Evolutionary conservation across 2,113 vertebrate species (phyloP).

Genomic region (Heloderma charlesbogerti): DNA sequence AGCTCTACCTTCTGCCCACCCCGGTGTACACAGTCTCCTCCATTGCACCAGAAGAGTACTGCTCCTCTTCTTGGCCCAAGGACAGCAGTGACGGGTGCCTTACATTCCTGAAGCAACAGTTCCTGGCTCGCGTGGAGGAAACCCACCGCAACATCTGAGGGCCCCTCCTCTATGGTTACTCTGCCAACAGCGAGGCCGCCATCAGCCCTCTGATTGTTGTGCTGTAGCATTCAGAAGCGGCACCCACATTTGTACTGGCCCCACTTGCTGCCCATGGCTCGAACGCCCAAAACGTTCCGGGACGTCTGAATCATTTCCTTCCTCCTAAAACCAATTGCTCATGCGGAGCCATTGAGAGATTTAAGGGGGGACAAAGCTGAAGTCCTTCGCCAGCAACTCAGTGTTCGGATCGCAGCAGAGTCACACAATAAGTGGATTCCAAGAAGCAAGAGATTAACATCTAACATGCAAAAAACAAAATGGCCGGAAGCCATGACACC

Average conservation of each 20-base stretch:
- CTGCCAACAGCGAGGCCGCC: background rate
- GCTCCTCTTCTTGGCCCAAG: background rate
- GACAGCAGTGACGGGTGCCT: background rate
- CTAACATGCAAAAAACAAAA: background rate
- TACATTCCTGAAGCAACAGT: background rate
- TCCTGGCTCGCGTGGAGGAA: background rate
- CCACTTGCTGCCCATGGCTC: no score
- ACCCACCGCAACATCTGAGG: background rate
- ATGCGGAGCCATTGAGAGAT: background rate
- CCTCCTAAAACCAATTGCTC: background rate
- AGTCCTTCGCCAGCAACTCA: constrained; percentile 14
- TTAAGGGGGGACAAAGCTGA: background rate
- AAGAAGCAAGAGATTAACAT: background rate
- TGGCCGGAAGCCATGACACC: constrained; percentile 1
- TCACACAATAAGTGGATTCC: background rate
- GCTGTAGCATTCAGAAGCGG: background rate
- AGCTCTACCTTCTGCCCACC: no score
- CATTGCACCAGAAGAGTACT: background rate
- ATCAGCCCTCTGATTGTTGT: background rate
- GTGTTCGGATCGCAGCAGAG: background rate
- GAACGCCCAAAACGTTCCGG: background rate
- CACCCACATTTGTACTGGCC: background rate
- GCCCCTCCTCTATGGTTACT: background rate
- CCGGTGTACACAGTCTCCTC: background rate
- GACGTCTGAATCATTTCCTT: background rate